Evolutionary conservation across 2,797 vertebrate species (phyloP).

Genomic region (Gallirallus australis): DNA sequence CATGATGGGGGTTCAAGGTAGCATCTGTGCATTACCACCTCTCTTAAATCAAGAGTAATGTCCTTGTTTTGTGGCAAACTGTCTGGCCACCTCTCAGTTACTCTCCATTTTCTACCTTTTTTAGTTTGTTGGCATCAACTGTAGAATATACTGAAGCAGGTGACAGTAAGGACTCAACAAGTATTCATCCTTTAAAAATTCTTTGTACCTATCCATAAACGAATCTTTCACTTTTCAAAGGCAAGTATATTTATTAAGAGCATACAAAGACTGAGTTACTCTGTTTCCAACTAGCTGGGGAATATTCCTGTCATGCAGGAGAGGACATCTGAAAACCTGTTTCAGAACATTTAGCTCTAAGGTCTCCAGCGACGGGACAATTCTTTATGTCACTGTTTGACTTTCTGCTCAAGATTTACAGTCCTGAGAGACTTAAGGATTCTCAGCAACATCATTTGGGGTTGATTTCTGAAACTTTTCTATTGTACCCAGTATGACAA

Average conservation of each 20-base stretch:
- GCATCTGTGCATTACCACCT: not conserved
- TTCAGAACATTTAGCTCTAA: not conserved
- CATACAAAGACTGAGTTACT: not conserved
- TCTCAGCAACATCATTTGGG: not conserved
- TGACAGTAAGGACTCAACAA: not conserved
- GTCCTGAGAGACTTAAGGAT: not conserved
- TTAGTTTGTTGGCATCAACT: not conserved
- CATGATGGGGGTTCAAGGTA: not conserved
- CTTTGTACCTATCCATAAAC: not conserved
- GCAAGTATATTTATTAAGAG: not conserved
- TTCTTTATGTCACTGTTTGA: not conserved
- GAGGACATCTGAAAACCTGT: not conserved
- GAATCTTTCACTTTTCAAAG: not conserved
- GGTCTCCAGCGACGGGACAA: not conserved
- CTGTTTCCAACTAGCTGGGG: not conserved
- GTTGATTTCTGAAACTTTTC: not conserved
- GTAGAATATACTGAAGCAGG: not conserved
- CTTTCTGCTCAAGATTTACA: not conserved
- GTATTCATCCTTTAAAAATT: not conserved
- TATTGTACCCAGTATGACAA: not conserved
- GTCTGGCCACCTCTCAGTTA: not conserved
- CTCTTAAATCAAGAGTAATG: not conserved
- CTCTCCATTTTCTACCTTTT: not conserved
- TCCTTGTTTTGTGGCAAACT: not conserved
- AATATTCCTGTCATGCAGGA: not conserved